Base-by-base conservation (phyloP, 1,140 invertebrate genomes). In the Galleria mellonella region DNA sequence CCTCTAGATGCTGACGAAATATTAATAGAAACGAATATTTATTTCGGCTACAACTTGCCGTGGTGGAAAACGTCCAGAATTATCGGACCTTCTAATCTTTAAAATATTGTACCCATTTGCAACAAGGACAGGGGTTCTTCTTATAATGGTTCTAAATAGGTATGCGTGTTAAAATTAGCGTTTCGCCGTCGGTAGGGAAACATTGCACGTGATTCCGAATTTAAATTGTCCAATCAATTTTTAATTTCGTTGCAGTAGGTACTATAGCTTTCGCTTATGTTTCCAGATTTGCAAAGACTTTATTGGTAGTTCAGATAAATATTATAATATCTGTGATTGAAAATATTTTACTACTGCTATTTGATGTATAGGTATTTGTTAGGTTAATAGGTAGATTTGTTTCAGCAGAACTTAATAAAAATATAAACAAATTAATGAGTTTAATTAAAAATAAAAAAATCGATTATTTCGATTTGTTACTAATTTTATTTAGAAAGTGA, bases 221-320 rank as follows among this genome's bases (percentile, higher is more conserved):
- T 77, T 72, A 74, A 77, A 77, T 72, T 66, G 61, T 46, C 69
- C 56, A 63, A 74, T 77, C 68, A 74, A 68, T 72, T 77, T 71
- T 70, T 69, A 68, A 72, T 73, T 70, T 69, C 41, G 59, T 52
- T 64, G 60, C 56, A 63, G 47, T 54, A 51, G 47, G 32, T 37
- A 13, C 32, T 23, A 5, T n/a, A 10, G 10, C 4, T 12, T 10
- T 11, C 11, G 29, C 5, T 41, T 11, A 41, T 2, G 2, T 33
- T 14, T 23, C 37, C 15, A 15, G n/a, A 28, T 27, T 49, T 49
- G 35, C n/a, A n/a, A n/a, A n/a, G 33, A 31, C 36, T 40, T 32
- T 23, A 30, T 13, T 28, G 40, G 40, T 8, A 12, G n/a, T n/a
- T n/a, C n/a, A n/a, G n/a, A n/a, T n/a, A n/a, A n/a, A n/a, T n/a